These are phyloP conservation scores for Ectemnius lituratus DNA, from an alignment of 2,888 invertebrate genomes.

Conservation along the genomic window DNA sequence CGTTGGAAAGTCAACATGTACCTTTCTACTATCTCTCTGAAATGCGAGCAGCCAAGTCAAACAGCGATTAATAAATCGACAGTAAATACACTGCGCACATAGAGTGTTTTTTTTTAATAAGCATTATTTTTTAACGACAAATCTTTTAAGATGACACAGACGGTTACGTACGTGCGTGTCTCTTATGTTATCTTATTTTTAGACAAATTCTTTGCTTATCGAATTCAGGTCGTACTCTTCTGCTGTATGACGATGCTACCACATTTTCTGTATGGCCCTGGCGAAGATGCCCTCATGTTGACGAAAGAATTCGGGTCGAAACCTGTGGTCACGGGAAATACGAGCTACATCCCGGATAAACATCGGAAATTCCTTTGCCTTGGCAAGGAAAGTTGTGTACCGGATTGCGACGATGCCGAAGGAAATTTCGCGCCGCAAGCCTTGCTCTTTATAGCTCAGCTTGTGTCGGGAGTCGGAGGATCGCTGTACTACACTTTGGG, in stretches of 20 bases:
- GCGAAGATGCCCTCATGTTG: conserved; percentile 82
- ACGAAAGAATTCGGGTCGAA: conserved; percentile 81
- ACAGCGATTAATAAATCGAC: conserved; percentile 3
- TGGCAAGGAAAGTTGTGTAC: conserved; percentile 65
- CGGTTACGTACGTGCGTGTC: too few species aligned
- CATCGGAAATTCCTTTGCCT: conserved; percentile 82
- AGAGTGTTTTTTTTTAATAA: too few species aligned
- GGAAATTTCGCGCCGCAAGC: conserved; percentile 82
- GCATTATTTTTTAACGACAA: too few species aligned
- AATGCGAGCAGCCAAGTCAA: neutral
- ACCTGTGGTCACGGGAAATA: conserved; percentile 73
- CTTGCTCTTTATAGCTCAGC: conserved; percentile 84
- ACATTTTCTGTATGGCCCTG: conserved; percentile 85
- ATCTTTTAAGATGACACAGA: too few species aligned
- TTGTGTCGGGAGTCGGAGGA: conserved; percentile 85
- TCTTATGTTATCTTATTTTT: too few species aligned
- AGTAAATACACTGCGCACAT: too few species aligned
- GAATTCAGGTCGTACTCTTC: conserved; percentile 79
- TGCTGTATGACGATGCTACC: conserved; percentile 84
- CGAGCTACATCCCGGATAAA: conserved; percentile 78
- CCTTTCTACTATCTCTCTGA: neutral
- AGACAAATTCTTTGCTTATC: neutral
- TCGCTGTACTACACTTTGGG: conserved; percentile 85
- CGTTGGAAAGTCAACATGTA: neutral
- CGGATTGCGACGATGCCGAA: conserved; percentile 78